Conservation (phyloP, 1,140 invertebrate species). For the Drosophila nigrodunni region DNA sequence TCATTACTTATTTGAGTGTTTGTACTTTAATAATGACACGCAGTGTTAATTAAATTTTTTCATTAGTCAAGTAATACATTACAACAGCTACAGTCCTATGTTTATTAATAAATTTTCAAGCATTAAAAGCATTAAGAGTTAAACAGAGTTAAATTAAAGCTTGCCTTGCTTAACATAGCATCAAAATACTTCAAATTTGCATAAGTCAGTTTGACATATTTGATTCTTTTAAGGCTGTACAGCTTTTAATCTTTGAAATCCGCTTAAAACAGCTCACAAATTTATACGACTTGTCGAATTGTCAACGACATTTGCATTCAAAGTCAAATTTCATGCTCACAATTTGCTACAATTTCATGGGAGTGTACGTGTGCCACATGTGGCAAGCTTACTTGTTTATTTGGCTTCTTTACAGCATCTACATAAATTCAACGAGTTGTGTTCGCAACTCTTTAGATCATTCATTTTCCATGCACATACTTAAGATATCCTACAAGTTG, state of each 20-base stretch:
- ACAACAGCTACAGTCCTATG: too few relatives aligned
- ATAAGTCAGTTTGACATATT: too few relatives aligned
- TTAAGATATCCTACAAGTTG: constrained; percentile 6
- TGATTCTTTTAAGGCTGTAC: too few relatives aligned
- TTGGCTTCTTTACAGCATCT: constrained; percentile 5
- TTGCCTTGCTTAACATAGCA: too few relatives aligned
- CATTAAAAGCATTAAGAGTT: too few relatives aligned
- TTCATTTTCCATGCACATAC: not conserved
- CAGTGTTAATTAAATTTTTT: not conserved
- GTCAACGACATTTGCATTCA: not conserved
- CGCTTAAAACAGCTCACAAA: not conserved
- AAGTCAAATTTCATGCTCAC: not conserved
- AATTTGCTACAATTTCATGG: not conserved
- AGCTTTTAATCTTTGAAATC: too few relatives aligned
- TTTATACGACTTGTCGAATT: not conserved
- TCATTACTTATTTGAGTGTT: not conserved
- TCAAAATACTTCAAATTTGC: too few relatives aligned
- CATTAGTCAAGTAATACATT: too few relatives aligned
- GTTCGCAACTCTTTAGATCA: not conserved
- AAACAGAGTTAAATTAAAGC: too few relatives aligned
- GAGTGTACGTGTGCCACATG: not conserved
- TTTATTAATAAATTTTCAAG: too few relatives aligned
- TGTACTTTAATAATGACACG: constrained; percentile 25
- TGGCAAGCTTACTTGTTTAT: constrained; percentile 7
- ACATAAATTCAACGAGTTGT: not conserved